phyloP scores from a whole-genome alignment of 2,888 invertebrate species.

The Hemicrepidius hirtus region DNA sequence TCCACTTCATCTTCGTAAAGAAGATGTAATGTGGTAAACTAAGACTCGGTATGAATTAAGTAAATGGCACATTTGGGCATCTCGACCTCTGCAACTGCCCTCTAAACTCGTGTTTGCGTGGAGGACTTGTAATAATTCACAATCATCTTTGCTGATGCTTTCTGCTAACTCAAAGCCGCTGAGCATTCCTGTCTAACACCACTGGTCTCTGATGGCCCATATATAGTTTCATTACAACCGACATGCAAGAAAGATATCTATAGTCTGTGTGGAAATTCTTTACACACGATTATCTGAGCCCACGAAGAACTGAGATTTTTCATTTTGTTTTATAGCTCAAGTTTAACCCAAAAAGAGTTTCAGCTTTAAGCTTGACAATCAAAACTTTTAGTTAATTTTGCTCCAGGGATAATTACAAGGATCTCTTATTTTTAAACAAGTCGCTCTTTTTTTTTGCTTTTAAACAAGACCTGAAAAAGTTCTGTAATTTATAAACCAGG shows the following conservation, averaged over 20 bases:
- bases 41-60: conserved; percentile 61
- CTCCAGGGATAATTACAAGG: too few relatives aligned
- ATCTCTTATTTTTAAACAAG: too few relatives aligned
- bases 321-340: not conserved
- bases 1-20: conserved; percentile 60
- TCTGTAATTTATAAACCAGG: too few relatives aligned
- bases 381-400: too few relatives aligned
- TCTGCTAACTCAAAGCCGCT: conserved; percentile 41
- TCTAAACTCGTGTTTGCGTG: conserved; percentile 54
- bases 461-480: too few relatives aligned
- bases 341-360: not conserved
- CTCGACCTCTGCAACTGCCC: conserved; percentile 59
- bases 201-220: conserved; percentile 35
- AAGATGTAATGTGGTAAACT: conserved; percentile 58
- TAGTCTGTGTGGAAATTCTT: conserved; percentile 14
- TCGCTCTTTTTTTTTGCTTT: too few relatives aligned
- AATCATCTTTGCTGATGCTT: conserved; percentile 47
- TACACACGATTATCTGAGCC: not conserved
- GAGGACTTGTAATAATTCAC: conserved; percentile 48
- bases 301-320: not conserved
- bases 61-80: conserved; percentile 63
- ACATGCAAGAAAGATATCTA: conserved; percentile 38
- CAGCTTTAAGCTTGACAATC: too few relatives aligned
- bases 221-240: conserved; percentile 42
- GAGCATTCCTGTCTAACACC: conserved; percentile 43